Conservation (phyloP, 2,797 vertebrate species). For the Scolopax rusticola region DNA sequence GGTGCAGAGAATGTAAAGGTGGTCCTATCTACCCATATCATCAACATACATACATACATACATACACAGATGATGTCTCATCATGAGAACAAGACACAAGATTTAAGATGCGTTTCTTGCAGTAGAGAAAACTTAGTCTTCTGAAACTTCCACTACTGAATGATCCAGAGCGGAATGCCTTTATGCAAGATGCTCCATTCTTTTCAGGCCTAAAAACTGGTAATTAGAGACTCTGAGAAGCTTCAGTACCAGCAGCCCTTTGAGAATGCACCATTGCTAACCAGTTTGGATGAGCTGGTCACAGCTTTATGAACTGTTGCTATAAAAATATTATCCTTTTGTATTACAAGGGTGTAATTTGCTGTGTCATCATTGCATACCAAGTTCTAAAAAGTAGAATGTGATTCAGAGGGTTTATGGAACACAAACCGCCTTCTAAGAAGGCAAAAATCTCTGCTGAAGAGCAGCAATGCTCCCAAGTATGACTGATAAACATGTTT, state of each 20-base stretch:
- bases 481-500: constrained; percentile 13
- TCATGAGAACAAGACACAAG: not conserved
- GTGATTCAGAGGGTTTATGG: constrained; percentile 39
- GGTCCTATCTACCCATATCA: not conserved
- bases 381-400: constrained; percentile 23
- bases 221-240: not conserved
- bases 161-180: not conserved
- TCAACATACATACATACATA: not conserved
- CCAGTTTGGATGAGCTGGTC: not conserved
- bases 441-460: constrained; percentile 17
- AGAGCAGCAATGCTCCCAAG: not conserved
- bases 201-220: not conserved
- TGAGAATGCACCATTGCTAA: not conserved
- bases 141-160: not conserved
- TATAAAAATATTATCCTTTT: constrained; percentile 44
- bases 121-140: not conserved
- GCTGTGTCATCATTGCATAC: constrained; percentile 5
- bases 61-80: not conserved
- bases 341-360: constrained; percentile 25
- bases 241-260: not conserved
- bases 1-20: not conserved
- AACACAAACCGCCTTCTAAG: constrained; percentile 25
- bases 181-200: not conserved
- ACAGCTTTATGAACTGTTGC: not conserved
- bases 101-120: not conserved